Conservation (phyloP, 1,140 invertebrate genomes). For the Ceratosolen solmsi region DNA sequence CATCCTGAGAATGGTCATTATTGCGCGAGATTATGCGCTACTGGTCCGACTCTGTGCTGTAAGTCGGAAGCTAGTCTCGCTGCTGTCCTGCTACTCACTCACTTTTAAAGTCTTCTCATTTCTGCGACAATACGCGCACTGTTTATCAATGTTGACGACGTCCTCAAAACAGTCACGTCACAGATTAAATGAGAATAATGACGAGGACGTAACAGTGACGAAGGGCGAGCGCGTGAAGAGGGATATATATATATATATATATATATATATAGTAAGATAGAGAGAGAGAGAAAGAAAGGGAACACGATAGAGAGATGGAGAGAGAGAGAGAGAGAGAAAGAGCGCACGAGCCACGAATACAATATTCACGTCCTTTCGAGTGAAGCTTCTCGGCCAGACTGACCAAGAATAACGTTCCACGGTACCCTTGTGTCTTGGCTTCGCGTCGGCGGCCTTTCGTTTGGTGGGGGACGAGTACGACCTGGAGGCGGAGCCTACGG, state of each 20-base stretch:
- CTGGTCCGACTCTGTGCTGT: background rate
- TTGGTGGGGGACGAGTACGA: slow-evolving; percentile 35
- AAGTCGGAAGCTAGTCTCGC: background rate
- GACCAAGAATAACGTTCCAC: slow-evolving; percentile 49
- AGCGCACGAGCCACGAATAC: background rate
- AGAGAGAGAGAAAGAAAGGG: background rate
- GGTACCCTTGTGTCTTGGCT: background rate
- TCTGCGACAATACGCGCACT: slow-evolving; percentile 28
- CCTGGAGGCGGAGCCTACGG: slow-evolving; percentile 9
- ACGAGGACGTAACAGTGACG: no score
- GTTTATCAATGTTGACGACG: background rate
- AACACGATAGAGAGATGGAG: background rate
- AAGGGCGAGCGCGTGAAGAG: no score
- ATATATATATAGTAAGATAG: background rate
- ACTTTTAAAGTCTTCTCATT: slow-evolving; percentile 17
- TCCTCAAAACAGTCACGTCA: background rate
- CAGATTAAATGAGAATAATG: background rate
- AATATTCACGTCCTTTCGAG: slow-evolving; percentile 56
- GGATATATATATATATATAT: no score
- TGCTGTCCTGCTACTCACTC: background rate
- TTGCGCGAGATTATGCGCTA: no score
- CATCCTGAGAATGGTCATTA: slow-evolving; percentile 71
- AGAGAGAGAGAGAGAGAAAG: background rate
- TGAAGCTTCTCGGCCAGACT: slow-evolving; percentile 70
- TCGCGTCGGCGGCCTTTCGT: background rate